A percentile compares a stretch with the other conserved stretches of the same genome.
phyloP scores from a whole-genome alignment of 1,140 invertebrate species.

The Aphidius gifuensis region DNA sequence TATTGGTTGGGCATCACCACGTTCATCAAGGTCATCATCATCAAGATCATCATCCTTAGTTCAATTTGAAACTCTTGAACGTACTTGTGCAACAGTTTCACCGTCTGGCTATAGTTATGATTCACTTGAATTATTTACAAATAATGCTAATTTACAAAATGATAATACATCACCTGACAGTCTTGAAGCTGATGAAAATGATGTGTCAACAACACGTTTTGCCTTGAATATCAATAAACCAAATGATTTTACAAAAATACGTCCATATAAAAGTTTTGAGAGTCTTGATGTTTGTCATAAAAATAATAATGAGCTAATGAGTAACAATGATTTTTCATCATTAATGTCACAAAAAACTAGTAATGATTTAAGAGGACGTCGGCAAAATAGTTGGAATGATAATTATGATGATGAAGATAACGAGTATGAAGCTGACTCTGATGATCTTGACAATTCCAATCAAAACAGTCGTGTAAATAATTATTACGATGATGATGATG shows the following conservation, averaged over 20 bases:
- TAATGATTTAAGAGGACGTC: constrained; percentile 29
- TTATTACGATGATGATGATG: constrained; percentile 37
- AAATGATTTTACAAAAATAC: constrained; percentile 38
- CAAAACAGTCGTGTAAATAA: constrained; percentile 16
- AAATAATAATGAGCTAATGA: constrained; percentile 22
- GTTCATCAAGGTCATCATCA: constrained; percentile 41
- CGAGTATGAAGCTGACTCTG: constrained; percentile 33
- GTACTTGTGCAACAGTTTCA: constrained; percentile 61
- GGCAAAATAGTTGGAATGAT: not conserved
- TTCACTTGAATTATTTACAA: constrained; percentile 54
- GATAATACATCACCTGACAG: constrained; percentile 57
- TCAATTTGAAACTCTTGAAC: constrained; percentile 76
- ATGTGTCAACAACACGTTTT: constrained; percentile 7
- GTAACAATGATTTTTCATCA: not conserved
- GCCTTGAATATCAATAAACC: constrained; percentile 25
- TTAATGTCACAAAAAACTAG: constrained; percentile 33
- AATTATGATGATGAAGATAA: constrained; percentile 32
- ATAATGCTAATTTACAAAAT: constrained; percentile 43
- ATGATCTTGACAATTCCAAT: constrained; percentile 31
- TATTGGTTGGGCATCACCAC: constrained; percentile 51
- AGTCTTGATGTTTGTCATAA: constrained; percentile 46
- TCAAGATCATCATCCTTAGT: constrained; percentile 72
- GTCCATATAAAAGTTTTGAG: constrained; percentile 52
- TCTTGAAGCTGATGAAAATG: constrained; percentile 49
- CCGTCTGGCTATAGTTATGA: constrained; percentile 60